phyloP scores from a whole-genome alignment of 2,113 vertebrate species.

The Albula glossodonta region DNA sequence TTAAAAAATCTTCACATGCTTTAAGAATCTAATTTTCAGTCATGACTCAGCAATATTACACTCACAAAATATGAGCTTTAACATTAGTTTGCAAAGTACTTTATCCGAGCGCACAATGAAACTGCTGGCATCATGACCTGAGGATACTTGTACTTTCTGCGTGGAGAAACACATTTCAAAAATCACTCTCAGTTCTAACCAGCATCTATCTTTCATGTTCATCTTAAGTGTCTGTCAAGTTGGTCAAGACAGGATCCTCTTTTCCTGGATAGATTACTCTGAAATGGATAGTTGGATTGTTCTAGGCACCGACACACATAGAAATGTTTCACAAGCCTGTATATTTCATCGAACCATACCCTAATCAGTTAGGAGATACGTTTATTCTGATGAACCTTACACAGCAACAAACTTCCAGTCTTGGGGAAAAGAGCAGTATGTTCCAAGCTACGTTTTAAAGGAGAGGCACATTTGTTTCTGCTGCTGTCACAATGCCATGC shows the following conservation, averaged over 20 bases:
- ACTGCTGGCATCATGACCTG: conserved; percentile 15
- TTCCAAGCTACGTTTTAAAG: background rate
- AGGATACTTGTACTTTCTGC: background rate
- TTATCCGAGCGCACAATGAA: conserved; percentile 7
- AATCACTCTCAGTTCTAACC: background rate
- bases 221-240: background rate
- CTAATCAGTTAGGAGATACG: background rate
- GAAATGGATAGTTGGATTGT: too few relatives aligned
- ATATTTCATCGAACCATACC: background rate
- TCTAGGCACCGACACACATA: background rate
- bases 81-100: background rate
- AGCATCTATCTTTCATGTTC: background rate
- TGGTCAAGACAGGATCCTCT: too few relatives aligned
- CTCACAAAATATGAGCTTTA: background rate
- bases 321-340: background rate
- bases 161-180: background rate
- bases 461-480: background rate
- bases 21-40: too few relatives aligned
- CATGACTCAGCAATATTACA: too few relatives aligned
- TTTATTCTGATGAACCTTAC: background rate
- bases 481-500: conserved; percentile 8
- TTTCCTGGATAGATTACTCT: too few relatives aligned
- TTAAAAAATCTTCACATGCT: too few relatives aligned
- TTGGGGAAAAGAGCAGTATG: background rate
- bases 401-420: too few relatives aligned